phyloP scores from a whole-genome alignment of 1,140 invertebrate species.

The Neodiprion virginianus region DNA sequence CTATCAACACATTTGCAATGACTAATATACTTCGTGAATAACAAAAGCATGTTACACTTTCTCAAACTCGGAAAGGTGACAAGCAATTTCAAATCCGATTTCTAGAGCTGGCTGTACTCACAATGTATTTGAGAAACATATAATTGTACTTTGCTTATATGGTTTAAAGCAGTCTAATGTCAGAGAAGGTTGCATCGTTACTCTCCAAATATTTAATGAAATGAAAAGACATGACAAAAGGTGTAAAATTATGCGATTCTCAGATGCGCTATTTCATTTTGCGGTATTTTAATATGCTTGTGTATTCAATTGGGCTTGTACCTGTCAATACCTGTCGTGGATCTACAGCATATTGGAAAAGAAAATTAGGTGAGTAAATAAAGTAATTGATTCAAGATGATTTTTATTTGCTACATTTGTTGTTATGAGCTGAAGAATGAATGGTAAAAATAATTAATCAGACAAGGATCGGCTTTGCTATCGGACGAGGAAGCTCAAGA shows the following conservation, averaged over 20 bases:
- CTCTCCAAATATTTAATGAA: no score
- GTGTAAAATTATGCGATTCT: no score
- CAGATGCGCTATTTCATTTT: constrained; percentile 1
- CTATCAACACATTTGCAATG: no score
- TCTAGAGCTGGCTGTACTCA: no score
- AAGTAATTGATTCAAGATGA: constrained; percentile 4
- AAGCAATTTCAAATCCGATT: not conserved
- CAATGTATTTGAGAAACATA: no score
- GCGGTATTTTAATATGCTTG: constrained; percentile 41
- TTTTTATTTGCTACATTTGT: constrained; percentile 17
- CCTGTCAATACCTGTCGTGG: constrained; percentile 27
- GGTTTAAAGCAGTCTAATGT: no score
- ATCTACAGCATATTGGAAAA: constrained; percentile 75
- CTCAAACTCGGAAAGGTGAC: not conserved
- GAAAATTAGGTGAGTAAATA: constrained; percentile 75
- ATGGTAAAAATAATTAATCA: constrained; percentile 51
- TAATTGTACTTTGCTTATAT: no score
- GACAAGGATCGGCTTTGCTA: constrained; percentile 75
- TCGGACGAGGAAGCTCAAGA: constrained; percentile 88
- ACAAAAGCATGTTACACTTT: not conserved
- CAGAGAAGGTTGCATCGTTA: no score
- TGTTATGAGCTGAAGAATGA: constrained; percentile 25
- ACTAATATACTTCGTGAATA: not conserved
- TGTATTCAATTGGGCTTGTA: constrained; percentile 51
- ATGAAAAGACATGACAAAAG: no score